Percentiles rank a stretch among this genome's conserved stretches.
phyloP scores from a whole-genome alignment of 2,797 vertebrate genomes.

The Silurus lanzhouensis region DNA sequence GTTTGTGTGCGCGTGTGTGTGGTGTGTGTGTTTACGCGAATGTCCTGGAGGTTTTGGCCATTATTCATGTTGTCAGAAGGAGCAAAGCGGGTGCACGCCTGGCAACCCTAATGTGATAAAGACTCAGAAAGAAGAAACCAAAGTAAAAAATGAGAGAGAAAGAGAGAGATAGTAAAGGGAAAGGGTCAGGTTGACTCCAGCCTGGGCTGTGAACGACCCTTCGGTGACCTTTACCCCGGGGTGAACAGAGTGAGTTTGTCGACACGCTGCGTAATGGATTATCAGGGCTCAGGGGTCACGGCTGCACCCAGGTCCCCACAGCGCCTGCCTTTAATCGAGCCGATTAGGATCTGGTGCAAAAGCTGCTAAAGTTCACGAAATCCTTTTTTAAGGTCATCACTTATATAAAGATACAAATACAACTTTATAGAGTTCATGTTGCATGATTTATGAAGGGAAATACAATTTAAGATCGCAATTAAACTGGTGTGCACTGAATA shows the following conservation, averaged over 20 bases:
- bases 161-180: background rate
- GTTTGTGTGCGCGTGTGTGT: too few relatives aligned
- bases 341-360: background rate
- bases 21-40: too few relatives aligned
- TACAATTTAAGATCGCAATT: background rate
- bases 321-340: background rate
- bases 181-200: background rate
- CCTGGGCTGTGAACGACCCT: slow-evolving; percentile 49
- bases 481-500: background rate
- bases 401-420: background rate
- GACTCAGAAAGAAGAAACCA: slow-evolving; percentile 42
- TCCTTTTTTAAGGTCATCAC: background rate
- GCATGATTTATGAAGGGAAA: background rate
- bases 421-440: background rate
- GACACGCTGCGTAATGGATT: slow-evolving; percentile 75
- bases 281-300: slow-evolving; percentile 60
- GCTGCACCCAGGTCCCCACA: slow-evolving; percentile 12
- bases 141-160: background rate
- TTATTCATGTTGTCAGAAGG: slow-evolving; percentile 32
- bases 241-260: slow-evolving; percentile 69
- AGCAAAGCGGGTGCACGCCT: slow-evolving; percentile 10
- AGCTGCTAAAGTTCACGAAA: background rate
- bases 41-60: slow-evolving; percentile 26
- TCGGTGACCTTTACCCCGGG: slow-evolving; percentile 75
- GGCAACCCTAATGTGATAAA: slow-evolving; percentile 50